Base-by-base conservation (phyloP, 1,140 invertebrate genomes). In the Maconellicoccus hirsutus region DNA sequence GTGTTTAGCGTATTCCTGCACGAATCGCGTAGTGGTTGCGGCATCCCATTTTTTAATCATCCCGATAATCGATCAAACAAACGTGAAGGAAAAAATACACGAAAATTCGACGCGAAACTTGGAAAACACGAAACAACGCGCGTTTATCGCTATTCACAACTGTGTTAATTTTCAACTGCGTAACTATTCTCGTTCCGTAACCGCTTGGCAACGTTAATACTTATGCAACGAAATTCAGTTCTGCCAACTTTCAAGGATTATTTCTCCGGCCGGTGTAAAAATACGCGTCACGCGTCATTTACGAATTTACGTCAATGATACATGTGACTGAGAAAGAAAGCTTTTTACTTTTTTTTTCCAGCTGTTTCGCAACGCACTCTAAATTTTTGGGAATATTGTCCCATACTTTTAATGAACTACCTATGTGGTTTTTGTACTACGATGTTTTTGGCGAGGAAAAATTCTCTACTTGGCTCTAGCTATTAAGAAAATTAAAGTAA, bases 111-210 rank as follows among this genome's bases (percentile, higher is more conserved):
- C 29, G 29, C 10, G 42, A 52, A 52, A 6, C 3, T 16, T 52
- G 2, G 42, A 19, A 19, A 14, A 19, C 6, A 19, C 42, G n/a
- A 52, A 52, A 16, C 42, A 52, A 52, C 42, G 42, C 42, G 4
- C 6, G 4, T 16, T 16, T 52, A 52, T 52, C 10, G 42, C 10
- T 19, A 52, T 52, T 52, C 42, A 19, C 42, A 19, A 52, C 42
- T 16, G 42, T 16, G n/a, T 52, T 52, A 14, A 19, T 52, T 52
- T 52, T 19, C 10, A 52, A 52, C 42, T 52, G 42, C 42, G 42
- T 52, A 52, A 52, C 42, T 52, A 52, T 52, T 52, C 42, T 52
- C 42, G 42, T 52, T 52, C 42, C 42, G 42, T 52, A 52, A 52
- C 42, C 16, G n/a, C 42, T 52, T 52, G 42, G 42, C 42, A 52